These are phyloP conservation scores for Drosophila antonietae DNA, from an alignment of 2,888 invertebrate genomes.

Conservation along the genomic window DNA sequence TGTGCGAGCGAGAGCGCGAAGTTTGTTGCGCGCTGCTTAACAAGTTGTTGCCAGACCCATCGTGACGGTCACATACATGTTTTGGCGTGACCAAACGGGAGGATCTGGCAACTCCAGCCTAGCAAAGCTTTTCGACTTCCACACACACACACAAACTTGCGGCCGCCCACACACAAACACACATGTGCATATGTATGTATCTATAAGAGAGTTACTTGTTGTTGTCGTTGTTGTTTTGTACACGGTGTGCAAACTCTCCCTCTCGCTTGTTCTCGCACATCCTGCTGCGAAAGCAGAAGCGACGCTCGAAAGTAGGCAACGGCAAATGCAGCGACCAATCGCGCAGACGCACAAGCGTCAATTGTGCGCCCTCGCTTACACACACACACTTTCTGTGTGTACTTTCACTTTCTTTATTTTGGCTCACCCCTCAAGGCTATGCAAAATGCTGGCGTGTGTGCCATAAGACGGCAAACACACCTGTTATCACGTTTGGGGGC, in stretches of 20 bases:
- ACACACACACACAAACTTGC: neutral
- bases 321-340: constrained; percentile 58
- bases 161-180: constrained; percentile 5
- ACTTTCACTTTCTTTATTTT: constrained; percentile 57
- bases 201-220: constrained; percentile 63
- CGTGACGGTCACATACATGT: constrained; percentile 3
- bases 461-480: constrained; percentile 59
- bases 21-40: constrained; percentile 38
- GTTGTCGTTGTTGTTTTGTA: constrained; percentile 10
- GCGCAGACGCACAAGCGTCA: constrained; percentile 69
- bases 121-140: constrained; percentile 37
- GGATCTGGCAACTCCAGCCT: constrained; percentile 65
- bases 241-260: constrained; percentile 18
- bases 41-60: constrained; percentile 50
- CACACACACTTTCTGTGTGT: constrained; percentile 6
- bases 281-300: constrained; percentile 35
- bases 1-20: constrained; percentile 20
- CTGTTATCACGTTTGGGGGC: constrained; percentile 69
- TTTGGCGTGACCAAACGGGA: neutral
- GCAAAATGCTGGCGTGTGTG: constrained; percentile 51
- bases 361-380: constrained; percentile 9
- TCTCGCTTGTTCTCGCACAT: constrained; percentile 19
- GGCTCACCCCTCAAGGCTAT: constrained; percentile 44
- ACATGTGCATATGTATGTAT: constrained; percentile 53
- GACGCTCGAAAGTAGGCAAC: constrained; percentile 71